These are phyloP conservation scores for Phainopepla nitens DNA, from an alignment of 2,113 vertebrate species.

Conservation along the genomic window DNA sequence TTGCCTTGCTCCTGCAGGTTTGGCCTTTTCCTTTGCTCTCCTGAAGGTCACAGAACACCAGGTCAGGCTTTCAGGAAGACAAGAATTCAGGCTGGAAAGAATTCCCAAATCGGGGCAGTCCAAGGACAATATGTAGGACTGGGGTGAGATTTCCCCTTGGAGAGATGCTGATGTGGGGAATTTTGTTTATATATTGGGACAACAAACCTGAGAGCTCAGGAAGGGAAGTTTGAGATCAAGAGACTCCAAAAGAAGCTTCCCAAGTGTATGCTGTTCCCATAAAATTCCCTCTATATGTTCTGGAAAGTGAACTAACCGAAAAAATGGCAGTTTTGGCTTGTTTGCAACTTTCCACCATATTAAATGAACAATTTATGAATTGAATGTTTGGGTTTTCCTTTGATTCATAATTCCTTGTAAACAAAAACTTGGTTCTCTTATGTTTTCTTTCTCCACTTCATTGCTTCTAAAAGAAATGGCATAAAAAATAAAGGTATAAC, in stretches of 20 bases:
- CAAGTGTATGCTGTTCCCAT: background rate
- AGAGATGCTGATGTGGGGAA: background rate
- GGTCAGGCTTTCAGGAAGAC: background rate
- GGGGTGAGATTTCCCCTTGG: background rate
- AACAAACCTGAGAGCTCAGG: background rate
- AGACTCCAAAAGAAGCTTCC: background rate
- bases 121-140: rapidly evolving
- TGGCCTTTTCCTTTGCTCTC: background rate
- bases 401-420: background rate
- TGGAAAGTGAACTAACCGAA: background rate
- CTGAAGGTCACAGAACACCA: background rate
- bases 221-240: background rate
- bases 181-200: background rate
- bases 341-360: background rate
- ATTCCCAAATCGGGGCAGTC: rapidly evolving
- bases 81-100: background rate
- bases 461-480: background rate
- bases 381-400: background rate
- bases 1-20: background rate
- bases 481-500: background rate
- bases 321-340: background rate
- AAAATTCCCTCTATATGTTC: background rate
- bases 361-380: background rate
- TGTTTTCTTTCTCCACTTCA: background rate
- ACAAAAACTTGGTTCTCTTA: background rate